Conservation (phyloP, 2,113 vertebrate genomes). For the Strigops habroptila region DNA sequence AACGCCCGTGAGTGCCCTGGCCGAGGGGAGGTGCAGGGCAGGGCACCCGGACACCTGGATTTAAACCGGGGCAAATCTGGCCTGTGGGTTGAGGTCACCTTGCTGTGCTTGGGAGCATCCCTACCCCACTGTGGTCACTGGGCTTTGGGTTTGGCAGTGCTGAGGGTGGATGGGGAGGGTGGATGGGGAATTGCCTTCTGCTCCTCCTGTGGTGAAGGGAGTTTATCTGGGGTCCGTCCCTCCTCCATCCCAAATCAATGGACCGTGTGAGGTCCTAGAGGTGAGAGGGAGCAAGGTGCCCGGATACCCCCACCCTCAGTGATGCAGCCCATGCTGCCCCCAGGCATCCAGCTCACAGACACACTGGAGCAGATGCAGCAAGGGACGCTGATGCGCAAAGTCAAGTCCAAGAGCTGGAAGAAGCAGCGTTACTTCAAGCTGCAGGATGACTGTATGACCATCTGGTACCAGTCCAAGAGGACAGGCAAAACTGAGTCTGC, state of each 20-base stretch:
- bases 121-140: fast-evolving
- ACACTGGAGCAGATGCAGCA: slow-evolving; percentile 84
- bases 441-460: slow-evolving; percentile 87
- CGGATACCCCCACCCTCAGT: not conserved
- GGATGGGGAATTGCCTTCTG: not conserved
- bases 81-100: not conserved
- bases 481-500: slow-evolving; percentile 82
- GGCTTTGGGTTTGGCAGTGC: not conserved
- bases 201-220: not conserved
- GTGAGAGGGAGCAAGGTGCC: not conserved
- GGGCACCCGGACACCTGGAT: not conserved
- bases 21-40: not conserved
- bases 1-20: slow-evolving; percentile 66
- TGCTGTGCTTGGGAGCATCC: not conserved
- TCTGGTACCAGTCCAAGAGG: slow-evolving; percentile 91
- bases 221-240: not conserved
- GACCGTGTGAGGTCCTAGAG: not conserved
- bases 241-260: not conserved
- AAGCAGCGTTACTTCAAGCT: slow-evolving; percentile 89
- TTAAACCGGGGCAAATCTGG: not conserved
- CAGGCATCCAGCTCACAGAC: slow-evolving; percentile 82
- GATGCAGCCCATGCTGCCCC: not conserved
- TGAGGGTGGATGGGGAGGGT: not conserved
- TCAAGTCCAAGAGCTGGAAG: slow-evolving; percentile 91
- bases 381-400: slow-evolving; percentile 86